A percentile compares a stretch with the other conserved stretches of the same genome.
phyloP scores from a whole-genome alignment of 1,140 invertebrate species.

The Acromyrmex heyeri region DNA sequence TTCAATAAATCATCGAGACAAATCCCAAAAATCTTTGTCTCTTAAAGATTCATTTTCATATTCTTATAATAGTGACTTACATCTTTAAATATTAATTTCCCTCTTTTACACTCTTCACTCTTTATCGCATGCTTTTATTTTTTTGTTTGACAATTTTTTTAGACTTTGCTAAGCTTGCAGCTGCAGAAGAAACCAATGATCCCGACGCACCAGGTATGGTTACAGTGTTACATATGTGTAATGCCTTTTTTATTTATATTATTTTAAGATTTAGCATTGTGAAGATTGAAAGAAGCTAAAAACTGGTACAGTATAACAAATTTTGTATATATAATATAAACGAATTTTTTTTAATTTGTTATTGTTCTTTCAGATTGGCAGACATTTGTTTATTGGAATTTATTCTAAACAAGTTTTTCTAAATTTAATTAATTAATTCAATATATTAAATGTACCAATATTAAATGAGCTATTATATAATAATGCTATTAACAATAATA shows the following conservation, averaged over 20 bases:
- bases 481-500: slow-evolving; percentile 36
- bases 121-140: slow-evolving; percentile 85
- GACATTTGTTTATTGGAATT: slow-evolving; percentile 26
- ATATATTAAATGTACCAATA: neutral
- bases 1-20: slow-evolving; percentile 7
- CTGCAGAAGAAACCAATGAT: slow-evolving; percentile 81
- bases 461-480: neutral
- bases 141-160: slow-evolving; percentile 84
- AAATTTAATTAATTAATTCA: slow-evolving; percentile 25
- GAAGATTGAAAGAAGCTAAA: slow-evolving; percentile 2
- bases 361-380: slow-evolving; percentile 36
- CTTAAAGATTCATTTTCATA: slow-evolving; percentile 28
- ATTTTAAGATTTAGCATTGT: slow-evolving; percentile 32
- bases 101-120: slow-evolving; percentile 63
- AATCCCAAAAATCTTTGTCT: slow-evolving; percentile 24
- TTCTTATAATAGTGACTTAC: slow-evolving; percentile 23
- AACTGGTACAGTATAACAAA: slow-evolving; percentile 31
- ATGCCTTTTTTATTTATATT: slow-evolving; percentile 17
- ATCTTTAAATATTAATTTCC: slow-evolving; percentile 64
- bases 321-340: neutral
- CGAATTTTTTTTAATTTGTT: slow-evolving; percentile 29
- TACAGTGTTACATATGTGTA: slow-evolving; percentile 25
- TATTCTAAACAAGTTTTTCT: neutral
- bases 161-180: slow-evolving; percentile 86
- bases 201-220: slow-evolving; percentile 82